These are phyloP conservation scores for Parazoanthus atlanticus DNA, from an alignment of 92 coral and sea anemone genomes.

Conservation along the genomic window DNA sequence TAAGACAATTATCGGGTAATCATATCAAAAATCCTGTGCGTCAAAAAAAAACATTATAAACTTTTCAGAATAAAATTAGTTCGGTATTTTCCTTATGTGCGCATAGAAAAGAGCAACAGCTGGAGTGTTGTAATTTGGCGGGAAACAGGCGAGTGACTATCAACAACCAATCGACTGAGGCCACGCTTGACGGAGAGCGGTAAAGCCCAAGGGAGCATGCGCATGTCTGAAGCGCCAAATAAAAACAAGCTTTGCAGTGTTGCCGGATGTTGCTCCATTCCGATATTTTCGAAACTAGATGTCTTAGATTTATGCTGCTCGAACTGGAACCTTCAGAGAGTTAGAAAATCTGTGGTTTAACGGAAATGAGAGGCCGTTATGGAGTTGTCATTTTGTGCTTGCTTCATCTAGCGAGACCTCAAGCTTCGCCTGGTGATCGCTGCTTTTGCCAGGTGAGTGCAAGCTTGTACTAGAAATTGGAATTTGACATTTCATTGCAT, in stretches of 20 bases:
- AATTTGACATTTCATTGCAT: not conserved
- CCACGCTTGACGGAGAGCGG: conserved; percentile 63
- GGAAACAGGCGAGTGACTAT: not conserved
- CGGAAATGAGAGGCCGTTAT: conserved; percentile 52
- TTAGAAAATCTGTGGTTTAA: not conserved
- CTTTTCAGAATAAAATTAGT: too few species aligned
- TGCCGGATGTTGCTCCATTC: conserved; percentile 23
- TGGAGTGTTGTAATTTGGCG: not conserved
- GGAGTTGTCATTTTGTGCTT: conserved; percentile 38
- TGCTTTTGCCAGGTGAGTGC: conserved; percentile 65
- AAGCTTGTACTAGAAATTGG: not conserved
- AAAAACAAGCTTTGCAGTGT: not conserved
- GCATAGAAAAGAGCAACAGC: too few species aligned
- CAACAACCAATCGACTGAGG: conserved; percentile 59
- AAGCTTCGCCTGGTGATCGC: conserved; percentile 47
- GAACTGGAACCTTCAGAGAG: not conserved
- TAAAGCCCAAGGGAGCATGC: conserved; percentile 54
- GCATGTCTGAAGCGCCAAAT: conserved; percentile 39
- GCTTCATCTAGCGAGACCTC: conserved; percentile 47
- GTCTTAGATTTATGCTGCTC: not conserved
- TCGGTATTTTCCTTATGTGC: too few species aligned
- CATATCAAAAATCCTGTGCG: too few species aligned
- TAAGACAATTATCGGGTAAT: too few species aligned
- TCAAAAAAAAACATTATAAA: too few species aligned
- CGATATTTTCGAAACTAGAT: not conserved